A percentile compares a stretch with the other conserved stretches of the same genome.
phyloP scores from a whole-genome alignment of 92 coral and sea anemone species.

The Porites lobata region DNA sequence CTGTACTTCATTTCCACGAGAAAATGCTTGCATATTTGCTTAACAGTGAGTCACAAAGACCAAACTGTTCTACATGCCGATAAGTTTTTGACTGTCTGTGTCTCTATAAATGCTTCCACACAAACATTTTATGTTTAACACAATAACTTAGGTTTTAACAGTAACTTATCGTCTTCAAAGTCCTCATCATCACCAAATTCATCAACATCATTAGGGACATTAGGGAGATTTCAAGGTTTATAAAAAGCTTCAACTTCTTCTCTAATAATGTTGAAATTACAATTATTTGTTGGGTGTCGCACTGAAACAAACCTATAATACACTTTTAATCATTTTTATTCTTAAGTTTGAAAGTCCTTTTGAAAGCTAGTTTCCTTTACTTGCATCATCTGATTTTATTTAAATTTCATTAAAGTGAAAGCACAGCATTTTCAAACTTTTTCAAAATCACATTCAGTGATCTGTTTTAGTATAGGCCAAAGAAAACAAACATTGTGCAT shows the following conservation, averaged over 20 bases:
- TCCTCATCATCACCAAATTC: slow-evolving; percentile 6
- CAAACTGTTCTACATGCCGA: slow-evolving; percentile 22
- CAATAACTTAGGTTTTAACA: slow-evolving; percentile 16
- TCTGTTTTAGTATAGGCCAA: neutral
- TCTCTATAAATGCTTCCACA: slow-evolving; percentile 31
- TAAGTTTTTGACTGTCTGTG: slow-evolving; percentile 16
- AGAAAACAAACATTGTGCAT: slow-evolving; percentile 23
- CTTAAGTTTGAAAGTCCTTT: slow-evolving; percentile 8
- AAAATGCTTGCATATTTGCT: slow-evolving; percentile 19
- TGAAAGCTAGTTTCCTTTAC: neutral
- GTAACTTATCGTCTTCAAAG: slow-evolving; percentile 20
- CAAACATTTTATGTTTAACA: neutral
- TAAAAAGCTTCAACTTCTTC: slow-evolving; percentile 18
- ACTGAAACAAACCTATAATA: neutral
- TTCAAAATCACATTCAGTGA: slow-evolving; percentile 12
- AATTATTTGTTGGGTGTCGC: slow-evolving; percentile 5
- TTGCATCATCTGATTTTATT: slow-evolving; percentile 8
- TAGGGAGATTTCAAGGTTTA: slow-evolving; percentile 39
- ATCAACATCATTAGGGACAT: slow-evolving; percentile 24
- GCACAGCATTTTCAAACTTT: slow-evolving; percentile 3
- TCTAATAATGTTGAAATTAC: slow-evolving; percentile 6
- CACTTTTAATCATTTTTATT: slow-evolving; percentile 1
- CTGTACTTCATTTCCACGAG: slow-evolving; percentile 19
- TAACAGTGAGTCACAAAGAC: slow-evolving; percentile 34
- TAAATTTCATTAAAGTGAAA: neutral